Conservation (phyloP, 92 coral and sea anemone genomes). For the Palythoa caribaeorum region DNA sequence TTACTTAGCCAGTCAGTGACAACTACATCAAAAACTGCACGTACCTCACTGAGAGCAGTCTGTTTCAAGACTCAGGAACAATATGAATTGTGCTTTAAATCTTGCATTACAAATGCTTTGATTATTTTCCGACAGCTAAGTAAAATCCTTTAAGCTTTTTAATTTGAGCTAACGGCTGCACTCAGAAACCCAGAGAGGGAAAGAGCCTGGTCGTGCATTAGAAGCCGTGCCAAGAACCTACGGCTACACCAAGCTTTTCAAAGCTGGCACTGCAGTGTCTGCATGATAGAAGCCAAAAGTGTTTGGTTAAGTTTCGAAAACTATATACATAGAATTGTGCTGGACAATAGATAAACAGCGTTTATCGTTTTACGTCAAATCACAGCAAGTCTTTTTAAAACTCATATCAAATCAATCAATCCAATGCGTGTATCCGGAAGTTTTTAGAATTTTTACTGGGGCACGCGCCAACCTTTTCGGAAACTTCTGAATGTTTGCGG, state of each 20-base stretch:
- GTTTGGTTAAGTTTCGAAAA: not conserved
- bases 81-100: too few species aligned
- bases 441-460: conserved; percentile 42
- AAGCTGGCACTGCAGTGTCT: not conserved
- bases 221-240: not conserved
- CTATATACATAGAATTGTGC: conserved; percentile 9
- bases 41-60: too few species aligned
- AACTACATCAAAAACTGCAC: too few species aligned
- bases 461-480: conserved; percentile 44
- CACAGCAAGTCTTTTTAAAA: conserved; percentile 8
- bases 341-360: conserved; percentile 1
- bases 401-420: conserved; percentile 44
- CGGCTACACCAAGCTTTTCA: not conserved
- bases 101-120: not conserved
- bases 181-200: not conserved
- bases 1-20: too few species aligned
- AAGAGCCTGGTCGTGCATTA: not conserved
- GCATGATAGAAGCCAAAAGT: not conserved
- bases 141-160: not conserved
- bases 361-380: conserved; percentile 40
- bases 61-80: too few species aligned
- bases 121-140: not conserved
- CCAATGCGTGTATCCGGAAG: conserved; percentile 48
- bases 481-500: conserved; percentile 43
- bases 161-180: not conserved